Evolutionary conservation across 2,888 invertebrate species (phyloP).

Genomic region (Rhopalosiphum nymphaeae): DNA sequence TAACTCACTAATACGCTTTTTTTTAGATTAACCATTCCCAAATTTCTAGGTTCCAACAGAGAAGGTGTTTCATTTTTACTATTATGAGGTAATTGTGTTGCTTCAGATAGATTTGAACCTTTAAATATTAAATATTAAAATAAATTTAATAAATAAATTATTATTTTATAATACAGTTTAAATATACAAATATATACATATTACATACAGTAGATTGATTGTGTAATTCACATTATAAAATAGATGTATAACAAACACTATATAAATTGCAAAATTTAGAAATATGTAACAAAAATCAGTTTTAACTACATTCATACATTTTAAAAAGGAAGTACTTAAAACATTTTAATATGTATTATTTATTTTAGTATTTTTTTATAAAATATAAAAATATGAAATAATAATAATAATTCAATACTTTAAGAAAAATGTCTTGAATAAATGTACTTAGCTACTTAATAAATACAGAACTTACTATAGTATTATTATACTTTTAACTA

Average conservation of each 20-base stretch:
- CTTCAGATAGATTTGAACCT: background rate
- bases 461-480: too few species aligned
- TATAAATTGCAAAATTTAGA: background rate
- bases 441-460: too few species aligned
- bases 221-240: background rate
- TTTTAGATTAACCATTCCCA: slow-evolving; percentile 29
- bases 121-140: slow-evolving; percentile 14
- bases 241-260: background rate
- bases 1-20: slow-evolving; percentile 37
- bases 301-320: background rate
- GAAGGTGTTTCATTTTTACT: slow-evolving; percentile 2
- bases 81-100: background rate
- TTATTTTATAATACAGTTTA: background rate
- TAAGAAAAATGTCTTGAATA: too few species aligned
- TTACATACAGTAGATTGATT: background rate
- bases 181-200: background rate
- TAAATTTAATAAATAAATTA: background rate
- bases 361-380: too few species aligned
- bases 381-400: too few species aligned
- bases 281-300: background rate
- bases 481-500: too few species aligned
- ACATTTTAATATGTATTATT: too few species aligned
- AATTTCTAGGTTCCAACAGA: slow-evolving; percentile 26
- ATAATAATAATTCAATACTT: too few species aligned
- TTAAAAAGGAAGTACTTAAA: too few species aligned